Conservation (phyloP, 2,797 vertebrate genomes). For the Chloroceryle amazona region DNA sequence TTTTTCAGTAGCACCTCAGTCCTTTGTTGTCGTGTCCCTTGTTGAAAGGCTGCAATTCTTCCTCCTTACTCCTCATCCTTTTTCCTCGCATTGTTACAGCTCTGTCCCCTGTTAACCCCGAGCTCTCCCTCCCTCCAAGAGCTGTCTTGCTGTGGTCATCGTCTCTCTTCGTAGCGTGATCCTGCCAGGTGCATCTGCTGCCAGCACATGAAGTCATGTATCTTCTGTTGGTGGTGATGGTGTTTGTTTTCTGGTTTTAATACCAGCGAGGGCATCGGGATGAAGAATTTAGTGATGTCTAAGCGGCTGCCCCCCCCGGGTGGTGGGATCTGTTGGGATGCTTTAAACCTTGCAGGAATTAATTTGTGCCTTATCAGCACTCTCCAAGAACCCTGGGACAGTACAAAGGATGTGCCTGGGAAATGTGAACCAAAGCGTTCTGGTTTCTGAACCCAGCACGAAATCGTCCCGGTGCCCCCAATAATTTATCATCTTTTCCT, state of each 20-base stretch:
- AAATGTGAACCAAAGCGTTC: neutral
- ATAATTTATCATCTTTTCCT: accelerated
- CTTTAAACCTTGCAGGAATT: neutral
- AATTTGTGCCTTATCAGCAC: neutral
- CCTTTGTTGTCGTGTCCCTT: neutral
- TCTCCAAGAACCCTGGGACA: neutral
- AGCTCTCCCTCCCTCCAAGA: neutral
- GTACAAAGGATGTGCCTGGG: neutral
- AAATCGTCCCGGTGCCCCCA: neutral
- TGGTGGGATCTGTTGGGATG: neutral
- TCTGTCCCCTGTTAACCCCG: neutral
- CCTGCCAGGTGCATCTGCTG: conserved; percentile 10
- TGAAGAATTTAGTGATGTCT: neutral
- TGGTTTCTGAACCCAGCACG: neutral
- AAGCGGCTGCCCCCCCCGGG: neutral
- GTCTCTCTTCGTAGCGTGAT: neutral
- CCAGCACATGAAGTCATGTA: conserved; percentile 50
- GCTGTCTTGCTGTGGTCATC: neutral
- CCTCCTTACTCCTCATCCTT: neutral
- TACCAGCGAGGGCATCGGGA: neutral
- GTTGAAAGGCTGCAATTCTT: neutral
- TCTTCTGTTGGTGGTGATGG: neutral
- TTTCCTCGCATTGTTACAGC: neutral
- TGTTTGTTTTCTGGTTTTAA: neutral
- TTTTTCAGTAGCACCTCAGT: neutral